Evolutionary conservation across 2,888 invertebrate genomes (phyloP).

Genomic region (Phasia obesa): DNA sequence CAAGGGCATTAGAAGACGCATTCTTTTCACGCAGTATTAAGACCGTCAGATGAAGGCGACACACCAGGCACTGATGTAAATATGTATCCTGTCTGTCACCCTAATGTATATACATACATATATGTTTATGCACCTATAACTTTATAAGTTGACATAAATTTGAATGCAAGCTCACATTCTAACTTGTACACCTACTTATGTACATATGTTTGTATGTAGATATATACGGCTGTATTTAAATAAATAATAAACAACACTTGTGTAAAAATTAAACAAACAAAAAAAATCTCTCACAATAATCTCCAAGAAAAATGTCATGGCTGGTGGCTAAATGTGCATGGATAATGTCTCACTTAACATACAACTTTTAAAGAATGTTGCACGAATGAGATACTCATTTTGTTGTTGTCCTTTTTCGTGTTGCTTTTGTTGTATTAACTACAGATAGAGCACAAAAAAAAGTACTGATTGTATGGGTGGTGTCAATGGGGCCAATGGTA

Average conservation of each 20-base stretch:
- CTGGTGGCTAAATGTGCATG: conserved; percentile 69
- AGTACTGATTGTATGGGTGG: conserved; percentile 47
- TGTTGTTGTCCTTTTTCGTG: not conserved
- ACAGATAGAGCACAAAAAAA: conserved; percentile 25
- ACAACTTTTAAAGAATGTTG: conserved; percentile 41
- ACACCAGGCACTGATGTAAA: too few relatives aligned
- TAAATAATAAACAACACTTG: conserved; percentile 52
- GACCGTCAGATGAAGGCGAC: too few relatives aligned
- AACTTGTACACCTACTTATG: not conserved
- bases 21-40: too few relatives aligned
- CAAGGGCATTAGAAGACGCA: too few relatives aligned
- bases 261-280: conserved; percentile 16
- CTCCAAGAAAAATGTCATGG: conserved; percentile 63
- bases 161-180: not conserved
- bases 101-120: too few relatives aligned
- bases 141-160: conserved; percentile 20
- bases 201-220: not conserved
- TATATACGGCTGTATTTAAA: conserved; percentile 19
- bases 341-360: conserved; percentile 70
- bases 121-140: not conserved
- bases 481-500: not conserved
- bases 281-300: conserved; percentile 9
- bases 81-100: too few relatives aligned
- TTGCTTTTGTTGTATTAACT: conserved; percentile 9
- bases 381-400: conserved; percentile 26